Conservation (phyloP, 2,113 vertebrate species). For the Neodon shergylaensis region DNA sequence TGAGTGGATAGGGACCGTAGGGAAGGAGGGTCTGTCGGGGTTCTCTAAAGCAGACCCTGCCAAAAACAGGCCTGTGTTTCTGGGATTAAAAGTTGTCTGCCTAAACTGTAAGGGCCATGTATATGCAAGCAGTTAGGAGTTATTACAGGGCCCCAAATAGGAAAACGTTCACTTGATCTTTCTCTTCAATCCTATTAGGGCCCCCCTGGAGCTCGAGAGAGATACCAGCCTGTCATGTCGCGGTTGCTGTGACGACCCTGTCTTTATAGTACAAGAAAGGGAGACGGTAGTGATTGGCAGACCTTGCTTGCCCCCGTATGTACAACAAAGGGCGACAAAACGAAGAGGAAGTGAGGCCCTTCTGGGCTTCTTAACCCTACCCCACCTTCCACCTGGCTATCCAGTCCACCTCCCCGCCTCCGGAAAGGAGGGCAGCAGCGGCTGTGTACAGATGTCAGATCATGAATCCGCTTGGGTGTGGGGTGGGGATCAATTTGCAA, state of each 20-base stretch:
- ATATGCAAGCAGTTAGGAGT: constrained; percentile 88
- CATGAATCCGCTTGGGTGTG: not conserved
- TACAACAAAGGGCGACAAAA: constrained; percentile 93
- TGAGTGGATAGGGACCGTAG: not conserved
- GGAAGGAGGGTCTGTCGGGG: constrained; percentile 46
- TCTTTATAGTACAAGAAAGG: constrained; percentile 88
- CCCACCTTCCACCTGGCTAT: constrained; percentile 88
- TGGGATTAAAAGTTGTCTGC: constrained; percentile 83
- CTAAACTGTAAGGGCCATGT: constrained; percentile 86
- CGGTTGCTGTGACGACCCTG: constrained; percentile 92
- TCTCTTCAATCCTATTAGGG: constrained; percentile 92
- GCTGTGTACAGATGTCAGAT: not conserved
- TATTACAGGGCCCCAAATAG: constrained; percentile 87
- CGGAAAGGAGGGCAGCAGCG: not conserved
- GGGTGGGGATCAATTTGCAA: constrained; percentile 13
- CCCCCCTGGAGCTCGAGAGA: constrained; percentile 89
- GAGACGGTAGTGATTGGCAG: constrained; percentile 92
- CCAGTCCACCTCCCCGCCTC: constrained; percentile 74
- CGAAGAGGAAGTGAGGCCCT: constrained; percentile 93
- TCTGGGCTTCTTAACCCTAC: constrained; percentile 92
- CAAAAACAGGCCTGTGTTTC: constrained; percentile 76
- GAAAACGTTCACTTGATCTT: constrained; percentile 90
- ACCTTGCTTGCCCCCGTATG: constrained; percentile 91
- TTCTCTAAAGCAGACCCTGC: constrained; percentile 67
- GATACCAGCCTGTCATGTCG: constrained; percentile 91